Conservation (phyloP, 2,113 vertebrate genomes). For the Xenus cinereus region DNA sequence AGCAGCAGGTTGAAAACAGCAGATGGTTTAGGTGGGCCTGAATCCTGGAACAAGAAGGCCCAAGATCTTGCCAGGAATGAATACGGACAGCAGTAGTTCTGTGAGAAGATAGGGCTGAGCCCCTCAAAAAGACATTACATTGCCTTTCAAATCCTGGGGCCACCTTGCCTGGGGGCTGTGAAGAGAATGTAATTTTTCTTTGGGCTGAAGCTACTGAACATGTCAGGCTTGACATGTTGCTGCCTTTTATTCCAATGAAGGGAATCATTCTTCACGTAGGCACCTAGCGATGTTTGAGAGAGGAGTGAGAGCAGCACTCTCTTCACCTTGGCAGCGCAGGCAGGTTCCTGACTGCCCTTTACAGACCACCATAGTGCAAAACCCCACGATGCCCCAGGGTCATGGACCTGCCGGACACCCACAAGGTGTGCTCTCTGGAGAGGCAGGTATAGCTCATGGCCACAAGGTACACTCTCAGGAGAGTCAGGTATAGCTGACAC, state of each 20-base stretch:
- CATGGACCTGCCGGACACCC: neutral
- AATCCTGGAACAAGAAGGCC: neutral
- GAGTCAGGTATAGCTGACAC: no score
- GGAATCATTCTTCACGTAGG: neutral
- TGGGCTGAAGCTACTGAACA: neutral
- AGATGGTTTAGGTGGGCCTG: neutral
- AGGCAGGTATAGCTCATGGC: no score
- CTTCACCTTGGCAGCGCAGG: neutral
- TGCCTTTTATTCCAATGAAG: neutral
- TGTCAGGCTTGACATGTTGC: accelerated
- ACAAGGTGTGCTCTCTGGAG: no score
- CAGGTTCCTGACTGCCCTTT: neutral
- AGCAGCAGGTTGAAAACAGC: neutral
- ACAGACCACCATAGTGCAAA: neutral
- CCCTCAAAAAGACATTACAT: neutral
- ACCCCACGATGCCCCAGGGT: neutral
- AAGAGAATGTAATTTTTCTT: neutral
- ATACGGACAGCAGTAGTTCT: neutral
- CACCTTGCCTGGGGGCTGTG: neutral
- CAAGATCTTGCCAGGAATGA: neutral
- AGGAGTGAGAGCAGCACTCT: neutral
- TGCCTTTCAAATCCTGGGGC: neutral
- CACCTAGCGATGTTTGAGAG: neutral
- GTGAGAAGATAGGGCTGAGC: neutral
- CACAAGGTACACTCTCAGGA: no score